Conservation (phyloP, 2,888 invertebrate genomes). For the Caenorhabditis sp. region DNA sequence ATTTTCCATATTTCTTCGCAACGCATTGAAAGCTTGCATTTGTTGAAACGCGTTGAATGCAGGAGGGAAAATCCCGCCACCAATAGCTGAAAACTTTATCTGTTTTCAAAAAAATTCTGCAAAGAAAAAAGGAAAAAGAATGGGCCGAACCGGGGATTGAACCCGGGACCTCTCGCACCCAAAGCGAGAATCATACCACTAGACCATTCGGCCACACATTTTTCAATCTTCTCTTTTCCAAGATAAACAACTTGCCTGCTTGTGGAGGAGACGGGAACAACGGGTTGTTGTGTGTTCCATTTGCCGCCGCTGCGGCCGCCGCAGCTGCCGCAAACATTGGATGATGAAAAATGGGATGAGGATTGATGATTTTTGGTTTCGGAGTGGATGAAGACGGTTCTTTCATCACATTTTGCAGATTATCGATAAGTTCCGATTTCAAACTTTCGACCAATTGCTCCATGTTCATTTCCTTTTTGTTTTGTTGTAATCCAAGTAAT, state of each 20-base stretch:
- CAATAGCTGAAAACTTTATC: slow-evolving; percentile 1
- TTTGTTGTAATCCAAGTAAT: slow-evolving; percentile 13
- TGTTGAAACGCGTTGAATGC: slow-evolving; percentile 47
- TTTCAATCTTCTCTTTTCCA: not conserved
- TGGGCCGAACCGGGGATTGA: slow-evolving; percentile 52
- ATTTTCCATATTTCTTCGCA: slow-evolving; percentile 37
- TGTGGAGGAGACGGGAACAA: slow-evolving; percentile 26
- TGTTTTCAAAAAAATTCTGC: no score
- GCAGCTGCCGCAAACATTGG: not conserved
- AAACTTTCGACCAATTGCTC: slow-evolving; percentile 89
- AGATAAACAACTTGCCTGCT: not conserved
- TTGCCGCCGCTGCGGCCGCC: slow-evolving; percentile 4
- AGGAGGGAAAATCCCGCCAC: slow-evolving; percentile 52
- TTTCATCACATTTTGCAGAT: slow-evolving; percentile 10
- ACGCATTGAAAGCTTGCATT: slow-evolving; percentile 38
- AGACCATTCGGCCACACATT: slow-evolving; percentile 55
- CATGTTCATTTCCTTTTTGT: slow-evolving; percentile 23
- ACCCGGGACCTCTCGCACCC: slow-evolving; percentile 71
- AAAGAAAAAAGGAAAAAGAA: not conserved
- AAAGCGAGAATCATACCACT: slow-evolving; percentile 71
- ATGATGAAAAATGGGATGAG: not conserved
- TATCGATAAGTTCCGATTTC: slow-evolving; percentile 74
- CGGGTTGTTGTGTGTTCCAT: slow-evolving; percentile 26
- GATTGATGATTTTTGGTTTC: not conserved
- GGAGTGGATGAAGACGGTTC: not conserved